phyloP scores from a whole-genome alignment of 2,797 vertebrate genomes.

The Platyrinchus mystaceus region DNA sequence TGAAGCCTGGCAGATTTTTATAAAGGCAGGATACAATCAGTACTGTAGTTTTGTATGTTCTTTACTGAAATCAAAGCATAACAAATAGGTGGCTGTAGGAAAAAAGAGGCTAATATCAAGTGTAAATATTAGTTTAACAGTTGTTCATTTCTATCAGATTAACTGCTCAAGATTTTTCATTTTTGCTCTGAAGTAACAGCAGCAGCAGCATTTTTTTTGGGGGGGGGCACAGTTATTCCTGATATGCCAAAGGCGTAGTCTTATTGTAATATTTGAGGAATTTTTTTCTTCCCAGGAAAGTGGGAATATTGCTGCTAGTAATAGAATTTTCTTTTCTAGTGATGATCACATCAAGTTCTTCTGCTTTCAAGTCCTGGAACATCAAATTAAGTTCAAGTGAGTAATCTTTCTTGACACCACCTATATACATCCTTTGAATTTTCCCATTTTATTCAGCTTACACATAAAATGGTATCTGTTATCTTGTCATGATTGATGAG shows the following conservation, averaged over 20 bases:
- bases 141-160: not conserved
- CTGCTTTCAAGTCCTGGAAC: conserved; percentile 98
- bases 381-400: conserved; percentile 97
- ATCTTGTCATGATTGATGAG: not conserved
- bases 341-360: conserved; percentile 99
- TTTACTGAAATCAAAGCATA: not conserved
- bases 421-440: not conserved
- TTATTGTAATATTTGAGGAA: not conserved
- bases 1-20: not conserved
- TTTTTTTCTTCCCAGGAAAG: not conserved
- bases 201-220: not conserved
- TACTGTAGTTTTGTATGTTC: not conserved
- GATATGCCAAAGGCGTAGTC: not conserved
- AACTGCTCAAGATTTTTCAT: not conserved
- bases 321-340: conserved; percentile 71
- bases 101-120: not conserved
- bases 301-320: not conserved
- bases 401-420: not conserved
- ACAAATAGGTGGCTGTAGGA: not conserved
- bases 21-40: not conserved
- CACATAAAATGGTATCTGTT: not conserved
- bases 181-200: not conserved
- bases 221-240: not conserved
- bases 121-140: not conserved
- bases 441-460: not conserved